These are phyloP conservation scores for Drosophila simulans DNA, from an alignment of 1,140 invertebrate species.

Conservation along the genomic window DNA sequence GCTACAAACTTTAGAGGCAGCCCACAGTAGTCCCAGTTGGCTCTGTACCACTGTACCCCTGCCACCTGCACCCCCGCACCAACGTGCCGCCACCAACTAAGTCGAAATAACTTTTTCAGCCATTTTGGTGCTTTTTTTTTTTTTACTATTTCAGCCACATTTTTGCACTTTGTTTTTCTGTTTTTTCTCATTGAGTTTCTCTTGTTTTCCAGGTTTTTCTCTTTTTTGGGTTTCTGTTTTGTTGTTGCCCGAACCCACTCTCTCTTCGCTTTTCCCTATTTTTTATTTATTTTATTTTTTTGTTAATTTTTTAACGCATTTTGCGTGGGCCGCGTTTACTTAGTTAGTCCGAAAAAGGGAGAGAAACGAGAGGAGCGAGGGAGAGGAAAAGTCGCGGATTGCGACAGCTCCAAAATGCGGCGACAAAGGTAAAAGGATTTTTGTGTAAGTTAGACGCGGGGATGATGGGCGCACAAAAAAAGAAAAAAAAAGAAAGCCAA, in stretches of 20 bases:
- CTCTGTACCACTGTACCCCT: not conserved
- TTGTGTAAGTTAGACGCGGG: slow-evolving; percentile 55
- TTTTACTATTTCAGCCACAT: slow-evolving; percentile 76
- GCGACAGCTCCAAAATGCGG: slow-evolving; percentile 58
- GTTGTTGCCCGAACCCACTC: slow-evolving; percentile 6
- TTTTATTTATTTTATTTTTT: slow-evolving; percentile 9
- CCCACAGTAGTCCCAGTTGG: slow-evolving; percentile 53
- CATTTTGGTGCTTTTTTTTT: slow-evolving; percentile 65
- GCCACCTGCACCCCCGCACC: not conserved
- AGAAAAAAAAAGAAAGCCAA: no score
- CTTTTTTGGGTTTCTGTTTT: slow-evolving; percentile 31
- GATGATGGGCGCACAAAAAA: not conserved
- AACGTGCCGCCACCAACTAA: slow-evolving; percentile 37
- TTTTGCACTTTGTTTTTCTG: slow-evolving; percentile 49
- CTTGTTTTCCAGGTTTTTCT: slow-evolving; percentile 24
- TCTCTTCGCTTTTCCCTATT: not conserved
- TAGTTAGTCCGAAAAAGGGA: slow-evolving; percentile 38
- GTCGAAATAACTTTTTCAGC: slow-evolving; percentile 62
- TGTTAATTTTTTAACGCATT: slow-evolving; percentile 72
- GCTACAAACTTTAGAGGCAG: slow-evolving; percentile 77
- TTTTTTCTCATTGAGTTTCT: slow-evolving; percentile 20
- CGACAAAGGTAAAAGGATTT: slow-evolving; percentile 71
- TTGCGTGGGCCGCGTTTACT: slow-evolving; percentile 53
- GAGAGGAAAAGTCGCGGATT: slow-evolving; percentile 30
- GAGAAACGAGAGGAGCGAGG: no score